Conservation (phyloP, 2,113 vertebrate genomes). For the Calidris pygmaea region DNA sequence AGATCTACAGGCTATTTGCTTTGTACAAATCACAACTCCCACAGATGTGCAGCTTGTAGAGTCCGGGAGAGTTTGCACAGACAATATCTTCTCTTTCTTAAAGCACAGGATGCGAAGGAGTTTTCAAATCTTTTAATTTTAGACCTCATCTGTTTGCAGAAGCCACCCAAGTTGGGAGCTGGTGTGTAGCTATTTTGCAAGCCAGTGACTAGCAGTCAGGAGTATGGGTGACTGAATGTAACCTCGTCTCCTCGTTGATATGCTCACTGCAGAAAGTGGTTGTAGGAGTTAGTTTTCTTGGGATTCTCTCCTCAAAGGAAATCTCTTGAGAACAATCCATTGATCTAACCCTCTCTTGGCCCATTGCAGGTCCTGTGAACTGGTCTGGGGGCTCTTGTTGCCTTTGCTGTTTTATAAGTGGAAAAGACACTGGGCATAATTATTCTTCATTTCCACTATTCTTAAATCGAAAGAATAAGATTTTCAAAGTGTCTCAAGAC, state of each 20-base stretch:
- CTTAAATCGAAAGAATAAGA: neutral
- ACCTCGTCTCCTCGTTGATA: neutral
- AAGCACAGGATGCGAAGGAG: neutral
- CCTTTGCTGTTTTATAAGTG: neutral
- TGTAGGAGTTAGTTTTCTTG: neutral
- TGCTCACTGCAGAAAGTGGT: neutral
- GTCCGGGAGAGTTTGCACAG: neutral
- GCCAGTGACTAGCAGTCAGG: neutral
- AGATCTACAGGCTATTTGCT: neutral
- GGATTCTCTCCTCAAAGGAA: neutral
- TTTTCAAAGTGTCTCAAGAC: neutral
- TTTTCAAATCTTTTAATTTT: neutral
- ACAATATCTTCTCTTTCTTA: neutral
- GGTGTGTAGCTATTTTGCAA: neutral
- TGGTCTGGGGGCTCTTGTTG: neutral
- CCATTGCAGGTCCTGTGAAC: accelerated
- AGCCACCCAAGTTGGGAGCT: neutral
- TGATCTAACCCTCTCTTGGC: neutral
- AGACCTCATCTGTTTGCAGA: neutral
- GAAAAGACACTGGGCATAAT: neutral
- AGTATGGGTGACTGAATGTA: neutral
- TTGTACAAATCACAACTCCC: neutral
- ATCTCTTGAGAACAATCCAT: neutral
- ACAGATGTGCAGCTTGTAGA: neutral
- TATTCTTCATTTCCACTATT: neutral